phyloP scores from a whole-genome alignment of 2,888 invertebrate genomes.

The Drosophila picticornis region DNA sequence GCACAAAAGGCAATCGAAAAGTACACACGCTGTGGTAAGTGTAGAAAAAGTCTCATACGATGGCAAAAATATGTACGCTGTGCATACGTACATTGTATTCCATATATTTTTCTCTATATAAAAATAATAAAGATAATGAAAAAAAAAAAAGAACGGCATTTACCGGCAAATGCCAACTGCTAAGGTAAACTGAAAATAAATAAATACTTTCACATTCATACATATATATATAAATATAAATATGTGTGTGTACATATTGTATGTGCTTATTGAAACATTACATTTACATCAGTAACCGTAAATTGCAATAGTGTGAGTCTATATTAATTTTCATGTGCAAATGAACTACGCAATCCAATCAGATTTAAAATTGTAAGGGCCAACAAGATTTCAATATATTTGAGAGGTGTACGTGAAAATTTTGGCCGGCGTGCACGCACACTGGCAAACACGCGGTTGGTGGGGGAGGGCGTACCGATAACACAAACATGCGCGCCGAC shows the following conservation, averaged over 20 bases:
- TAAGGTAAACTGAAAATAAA: slow-evolving; percentile 30
- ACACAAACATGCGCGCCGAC: slow-evolving; percentile 54
- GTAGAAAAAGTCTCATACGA: slow-evolving; percentile 2
- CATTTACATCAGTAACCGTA: slow-evolving; percentile 7
- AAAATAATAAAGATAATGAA: slow-evolving; percentile 16
- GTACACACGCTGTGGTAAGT: slow-evolving; percentile 53
- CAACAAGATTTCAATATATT: slow-evolving; percentile 18
- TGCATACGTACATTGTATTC: not conserved
- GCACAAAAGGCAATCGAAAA: slow-evolving; percentile 49
- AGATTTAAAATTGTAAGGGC: slow-evolving; percentile 33
- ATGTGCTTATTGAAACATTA: not conserved
- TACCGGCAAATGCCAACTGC: slow-evolving; percentile 42
- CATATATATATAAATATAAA: slow-evolving; percentile 7
- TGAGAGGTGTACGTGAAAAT: slow-evolving; percentile 69
- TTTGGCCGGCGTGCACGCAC: slow-evolving; percentile 63
- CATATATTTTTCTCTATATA: not conserved
- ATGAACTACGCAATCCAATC: slow-evolving; percentile 24
- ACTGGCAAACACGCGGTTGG: slow-evolving; percentile 5
- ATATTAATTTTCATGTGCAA: slow-evolving; percentile 15
- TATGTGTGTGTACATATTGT: not conserved
- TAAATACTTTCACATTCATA: slow-evolving; percentile 31
- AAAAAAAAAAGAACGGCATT: slow-evolving; percentile 41
- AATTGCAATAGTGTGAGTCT: slow-evolving; percentile 4
- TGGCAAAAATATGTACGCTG: slow-evolving; percentile 2
- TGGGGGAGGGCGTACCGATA: slow-evolving; percentile 14